phyloP scores from a whole-genome alignment of 2,113 vertebrate species.

The Stegastes partitus region DNA sequence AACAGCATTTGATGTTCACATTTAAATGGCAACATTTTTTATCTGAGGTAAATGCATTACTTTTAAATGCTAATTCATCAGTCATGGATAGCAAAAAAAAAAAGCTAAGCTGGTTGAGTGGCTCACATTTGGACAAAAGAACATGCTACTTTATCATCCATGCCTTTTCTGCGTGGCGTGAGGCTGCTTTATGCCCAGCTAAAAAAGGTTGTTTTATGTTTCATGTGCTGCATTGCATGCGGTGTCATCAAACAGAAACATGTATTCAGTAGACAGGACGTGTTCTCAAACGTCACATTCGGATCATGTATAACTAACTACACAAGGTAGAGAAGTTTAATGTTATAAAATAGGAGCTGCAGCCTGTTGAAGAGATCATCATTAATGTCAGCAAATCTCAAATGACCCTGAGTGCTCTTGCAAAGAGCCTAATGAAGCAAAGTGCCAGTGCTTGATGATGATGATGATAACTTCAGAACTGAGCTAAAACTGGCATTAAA shows the following conservation, averaged over 20 bases:
- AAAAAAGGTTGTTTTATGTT: background rate
- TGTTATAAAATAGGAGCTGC: conserved; percentile 9
- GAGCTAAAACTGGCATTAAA: conserved; percentile 76
- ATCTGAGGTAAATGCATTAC: background rate
- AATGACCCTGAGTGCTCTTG: conserved; percentile 68
- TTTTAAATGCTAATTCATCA: conserved; percentile 2
- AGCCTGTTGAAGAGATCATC: conserved; percentile 47
- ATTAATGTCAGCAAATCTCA: conserved; percentile 66
- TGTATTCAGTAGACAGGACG: background rate
- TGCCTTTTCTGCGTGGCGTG: background rate
- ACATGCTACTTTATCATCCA: conserved; percentile 17
- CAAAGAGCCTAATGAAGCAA: conserved; percentile 74
- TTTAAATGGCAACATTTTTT: conserved; percentile 40
- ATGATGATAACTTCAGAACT: conserved; percentile 73
- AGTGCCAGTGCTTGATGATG: conserved; percentile 73
- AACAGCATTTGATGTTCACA: conserved; percentile 50
- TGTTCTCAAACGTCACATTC: conserved; percentile 4
- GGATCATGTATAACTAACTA: conserved; percentile 5
- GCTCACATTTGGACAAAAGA: background rate
- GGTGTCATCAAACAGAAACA: background rate
- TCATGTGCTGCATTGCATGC: background rate
- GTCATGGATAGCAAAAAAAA: background rate
- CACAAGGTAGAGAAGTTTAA: conserved; percentile 6
- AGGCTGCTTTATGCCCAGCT: background rate
- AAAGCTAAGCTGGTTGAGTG: background rate